phyloP scores from a whole-genome alignment of 2,888 invertebrate species.

The Cordilura impudica region DNA sequence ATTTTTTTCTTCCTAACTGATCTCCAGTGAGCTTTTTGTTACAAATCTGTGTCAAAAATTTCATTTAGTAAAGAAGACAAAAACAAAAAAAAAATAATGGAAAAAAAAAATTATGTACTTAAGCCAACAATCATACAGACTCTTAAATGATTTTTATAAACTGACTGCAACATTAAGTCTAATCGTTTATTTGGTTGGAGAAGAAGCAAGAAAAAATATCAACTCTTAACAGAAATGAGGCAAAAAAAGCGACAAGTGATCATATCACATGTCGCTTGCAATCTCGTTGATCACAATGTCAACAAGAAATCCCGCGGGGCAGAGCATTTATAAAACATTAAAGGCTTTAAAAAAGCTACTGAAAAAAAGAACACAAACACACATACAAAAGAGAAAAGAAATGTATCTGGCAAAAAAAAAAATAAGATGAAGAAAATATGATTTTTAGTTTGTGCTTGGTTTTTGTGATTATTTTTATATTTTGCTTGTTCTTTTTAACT shows the following conservation, averaged over 20 bases:
- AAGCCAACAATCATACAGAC: conserved; percentile 18
- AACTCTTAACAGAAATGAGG: conserved; percentile 28
- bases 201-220: background rate
- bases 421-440: conserved; percentile 50
- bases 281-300: conserved; percentile 64
- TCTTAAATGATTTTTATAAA: conserved; percentile 22
- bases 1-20: background rate
- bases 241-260: conserved; percentile 63
- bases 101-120: conserved; percentile 35
- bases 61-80: conserved; percentile 11
- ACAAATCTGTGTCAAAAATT: conserved; percentile 61
- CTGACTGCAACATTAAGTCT: conserved; percentile 50
- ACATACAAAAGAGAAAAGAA: background rate
- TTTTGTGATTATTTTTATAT: too few species aligned
- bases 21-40: conserved; percentile 39
- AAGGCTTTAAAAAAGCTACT: conserved; percentile 61
- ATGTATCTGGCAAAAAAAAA: background rate
- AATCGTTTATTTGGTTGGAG: conserved; percentile 43
- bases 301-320: conserved; percentile 64
- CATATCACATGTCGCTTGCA: conserved; percentile 63
- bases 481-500: background rate
- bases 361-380: conserved; percentile 16
- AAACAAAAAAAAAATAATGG: background rate
- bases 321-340: conserved; percentile 64
- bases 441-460: conserved; percentile 24